Evolutionary conservation across 1,140 invertebrate species (phyloP).

Genomic region (Halesus radiatus): DNA sequence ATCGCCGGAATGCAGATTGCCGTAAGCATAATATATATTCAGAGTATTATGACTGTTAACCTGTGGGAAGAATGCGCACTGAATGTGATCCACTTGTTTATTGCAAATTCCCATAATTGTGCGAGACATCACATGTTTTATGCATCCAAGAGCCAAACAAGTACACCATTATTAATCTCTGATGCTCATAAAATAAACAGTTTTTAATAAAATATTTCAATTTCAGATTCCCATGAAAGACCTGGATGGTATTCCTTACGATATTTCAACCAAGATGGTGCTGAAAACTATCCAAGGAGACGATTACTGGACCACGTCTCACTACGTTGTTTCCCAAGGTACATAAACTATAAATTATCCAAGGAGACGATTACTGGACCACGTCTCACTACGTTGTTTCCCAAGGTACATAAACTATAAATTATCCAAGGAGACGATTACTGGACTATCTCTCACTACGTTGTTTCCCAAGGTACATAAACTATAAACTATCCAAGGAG

Average conservation of each 20-base stretch:
- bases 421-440: conserved; percentile 63
- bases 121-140: no score
- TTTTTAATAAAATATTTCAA: not conserved
- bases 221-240: conserved; percentile 64
- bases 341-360: conserved; percentile 55
- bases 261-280: conserved; percentile 63
- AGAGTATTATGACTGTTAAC: no score
- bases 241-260: conserved; percentile 59
- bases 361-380: conserved; percentile 66
- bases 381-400: conserved; percentile 64
- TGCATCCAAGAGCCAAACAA: no score
- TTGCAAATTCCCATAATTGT: no score
- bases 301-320: conserved; percentile 65
- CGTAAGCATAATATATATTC: conserved; percentile 58
- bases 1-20: conserved; percentile 66
- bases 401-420: conserved; percentile 57
- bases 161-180: not conserved
- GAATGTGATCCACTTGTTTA: no score
- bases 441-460: conserved; percentile 64
- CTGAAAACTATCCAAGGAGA: conserved; percentile 62
- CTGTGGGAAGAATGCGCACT: no score
- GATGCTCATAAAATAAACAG: not conserved
- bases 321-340: conserved; percentile 64
- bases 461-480: conserved; percentile 61
- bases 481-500: conserved; percentile 60